phyloP scores from a whole-genome alignment of 2,888 invertebrate species.

The Dastarcus helophoroides region DNA sequence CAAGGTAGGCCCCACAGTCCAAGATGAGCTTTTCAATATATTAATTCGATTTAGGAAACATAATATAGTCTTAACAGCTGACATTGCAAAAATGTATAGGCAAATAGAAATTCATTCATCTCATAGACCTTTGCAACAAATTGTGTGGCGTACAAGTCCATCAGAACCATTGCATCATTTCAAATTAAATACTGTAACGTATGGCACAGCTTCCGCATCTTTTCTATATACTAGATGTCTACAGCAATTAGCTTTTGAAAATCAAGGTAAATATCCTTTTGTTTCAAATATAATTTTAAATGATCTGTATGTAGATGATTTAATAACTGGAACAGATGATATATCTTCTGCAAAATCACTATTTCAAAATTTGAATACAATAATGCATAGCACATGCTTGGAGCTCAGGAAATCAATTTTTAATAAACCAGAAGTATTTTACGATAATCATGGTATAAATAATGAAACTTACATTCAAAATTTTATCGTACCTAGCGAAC shows the following conservation, averaged over 20 bases:
- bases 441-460: too few relatives aligned
- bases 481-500: too few relatives aligned
- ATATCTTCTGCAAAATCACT: too few relatives aligned
- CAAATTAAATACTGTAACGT: slow-evolving; percentile 3
- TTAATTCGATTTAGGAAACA: slow-evolving; percentile 1
- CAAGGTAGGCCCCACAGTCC: slow-evolving; percentile 2
- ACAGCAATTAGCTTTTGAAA: slow-evolving; percentile 4
- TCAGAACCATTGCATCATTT: neutral
- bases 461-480: too few relatives aligned
- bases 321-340: neutral
- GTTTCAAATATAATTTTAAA: neutral
- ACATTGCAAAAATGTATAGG: slow-evolving; percentile 4
- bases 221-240: slow-evolving; percentile 1
- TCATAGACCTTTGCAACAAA: neutral
- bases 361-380: too few relatives aligned
- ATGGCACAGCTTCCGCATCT: neutral
- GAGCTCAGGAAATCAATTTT: too few relatives aligned
- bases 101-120: neutral
- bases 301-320: slow-evolving; percentile 3
- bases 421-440: too few relatives aligned
- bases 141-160: slow-evolving; percentile 1
- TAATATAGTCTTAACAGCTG: slow-evolving; percentile 1
- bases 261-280: neutral
- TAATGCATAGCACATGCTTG: too few relatives aligned
- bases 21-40: slow-evolving; percentile 3